Base-by-base conservation (phyloP, 2,888 invertebrate genomes). In the Notodonta dromedarius region DNA sequence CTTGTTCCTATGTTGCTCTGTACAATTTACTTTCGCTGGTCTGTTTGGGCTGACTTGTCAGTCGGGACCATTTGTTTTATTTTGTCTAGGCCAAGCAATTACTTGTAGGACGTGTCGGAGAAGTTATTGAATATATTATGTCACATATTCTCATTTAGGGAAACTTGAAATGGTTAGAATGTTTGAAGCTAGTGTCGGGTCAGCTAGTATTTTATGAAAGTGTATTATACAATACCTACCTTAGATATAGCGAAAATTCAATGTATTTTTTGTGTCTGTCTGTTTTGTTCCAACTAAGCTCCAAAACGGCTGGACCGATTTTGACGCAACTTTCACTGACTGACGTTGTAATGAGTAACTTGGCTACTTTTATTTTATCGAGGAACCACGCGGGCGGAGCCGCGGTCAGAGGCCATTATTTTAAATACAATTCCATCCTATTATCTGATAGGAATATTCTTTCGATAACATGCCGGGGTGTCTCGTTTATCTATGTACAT, bases 401-500 rank as follows among this genome's bases (percentile, higher is more conserved):
- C 24, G 24, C 2, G 24, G 24, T 24, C 24, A 24, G 24, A 24
- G 24, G 24, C 24, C 24, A 24, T 24, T 24, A 24, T 24, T 24
- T 24, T 1, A 24, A 24, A 24, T 24, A 9, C 9, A n/a, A 46
- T 46, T 46, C 46, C n/a, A 46, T 46, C 46, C n/a, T 46, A 13
- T 46, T 46, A 46, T 13, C n/a, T 46, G 46, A 53, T 53, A 53
- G 52, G 52, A 53, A 53, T 46, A 24, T 58, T 40, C 44, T 55
- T 51, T 24, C 58, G 66, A 66, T 64, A 69, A 63, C 61, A 60
- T 76, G 69, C 71, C 62, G 66, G 76, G 73, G 60, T 64, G 54
- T 6, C 54, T 54, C 55, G 65, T 66, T 62, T 75, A 69, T 76
- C 74, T 63, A 44, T 50, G 62, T 61, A 63, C 67, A 63, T 71